A percentile compares a stretch with the other conserved stretches of the same genome.
Evolutionary conservation across 2,113 vertebrate species (phyloP).

Genomic region (Pseudolaguvia tuberculata): DNA sequence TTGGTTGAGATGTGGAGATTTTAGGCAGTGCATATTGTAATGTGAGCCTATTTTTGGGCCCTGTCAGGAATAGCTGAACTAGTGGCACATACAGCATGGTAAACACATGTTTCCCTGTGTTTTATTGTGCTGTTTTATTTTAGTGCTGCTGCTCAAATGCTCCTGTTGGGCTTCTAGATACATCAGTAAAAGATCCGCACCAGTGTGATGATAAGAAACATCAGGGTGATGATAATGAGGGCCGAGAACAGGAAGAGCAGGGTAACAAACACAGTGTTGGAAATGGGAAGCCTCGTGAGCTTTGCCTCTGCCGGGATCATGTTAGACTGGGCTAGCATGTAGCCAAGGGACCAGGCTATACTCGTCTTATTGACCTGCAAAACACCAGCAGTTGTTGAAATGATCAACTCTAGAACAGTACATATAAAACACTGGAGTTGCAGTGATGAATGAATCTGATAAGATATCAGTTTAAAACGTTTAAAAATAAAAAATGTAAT

Average conservation of each 20-base stretch:
- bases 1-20: constrained; percentile 6
- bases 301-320: constrained; percentile 88
- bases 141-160: constrained; percentile 1
- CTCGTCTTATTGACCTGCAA: constrained; percentile 81
- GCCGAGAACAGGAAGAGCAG: constrained; percentile 78
- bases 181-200: constrained; percentile 66
- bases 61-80: constrained; percentile 19
- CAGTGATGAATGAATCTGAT: not conserved
- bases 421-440: not conserved
- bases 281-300: constrained; percentile 71
- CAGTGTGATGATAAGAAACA: constrained; percentile 67
- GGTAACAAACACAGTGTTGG: constrained; percentile 71
- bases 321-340: constrained; percentile 89
- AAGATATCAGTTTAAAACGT: not conserved
- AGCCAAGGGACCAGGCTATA: constrained; percentile 89
- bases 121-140: not conserved
- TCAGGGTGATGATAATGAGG: constrained; percentile 67
- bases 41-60: constrained; percentile 6
- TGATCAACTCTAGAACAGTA: not conserved
- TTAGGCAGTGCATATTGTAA: constrained; percentile 21
- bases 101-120: constrained; percentile 16
- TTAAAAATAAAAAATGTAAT: not conserved
- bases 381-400: constrained; percentile 37
- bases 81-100: constrained; percentile 8
- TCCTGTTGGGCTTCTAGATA: constrained; percentile 8